Conservation (phyloP, 2,888 invertebrate species). For the Caenorhabditis sp. region DNA sequence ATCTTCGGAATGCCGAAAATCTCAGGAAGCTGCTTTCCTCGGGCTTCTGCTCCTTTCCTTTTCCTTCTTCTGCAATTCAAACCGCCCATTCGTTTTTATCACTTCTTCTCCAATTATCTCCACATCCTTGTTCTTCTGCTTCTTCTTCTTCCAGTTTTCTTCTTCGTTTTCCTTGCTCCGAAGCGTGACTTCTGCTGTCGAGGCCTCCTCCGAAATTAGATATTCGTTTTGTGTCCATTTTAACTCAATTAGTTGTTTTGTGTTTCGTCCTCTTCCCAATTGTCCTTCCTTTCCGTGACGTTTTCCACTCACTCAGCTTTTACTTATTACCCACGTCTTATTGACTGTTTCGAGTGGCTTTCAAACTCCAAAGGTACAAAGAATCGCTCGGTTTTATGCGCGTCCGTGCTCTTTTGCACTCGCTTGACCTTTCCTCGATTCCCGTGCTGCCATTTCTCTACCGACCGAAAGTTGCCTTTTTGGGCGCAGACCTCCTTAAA, state of each 20-base stretch:
- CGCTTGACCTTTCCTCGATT: background rate
- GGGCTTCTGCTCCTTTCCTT: background rate
- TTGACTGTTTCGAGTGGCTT: conserved; percentile 10
- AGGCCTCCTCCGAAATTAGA: conserved; percentile 29
- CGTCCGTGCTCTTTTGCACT: background rate
- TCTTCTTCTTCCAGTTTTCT: too few relatives aligned
- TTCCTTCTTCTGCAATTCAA: background rate
- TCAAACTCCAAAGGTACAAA: conserved; percentile 14
- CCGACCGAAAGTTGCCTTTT: background rate
- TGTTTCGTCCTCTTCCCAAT: conserved; percentile 15
- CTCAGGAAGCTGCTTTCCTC: background rate
- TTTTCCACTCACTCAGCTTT: background rate
- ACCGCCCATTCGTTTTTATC: background rate
- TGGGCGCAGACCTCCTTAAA: conserved; percentile 12
- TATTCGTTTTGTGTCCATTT: conserved; percentile 53
- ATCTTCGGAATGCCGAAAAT: background rate
- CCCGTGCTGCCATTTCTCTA: conserved; percentile 5
- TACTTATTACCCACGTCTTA: conserved; percentile 7
- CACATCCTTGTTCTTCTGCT: too few relatives aligned
- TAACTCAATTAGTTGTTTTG: conserved; percentile 51
- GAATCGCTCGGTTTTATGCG: background rate
- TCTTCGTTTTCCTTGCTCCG: background rate
- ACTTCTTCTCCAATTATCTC: too few relatives aligned
- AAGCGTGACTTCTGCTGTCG: background rate
- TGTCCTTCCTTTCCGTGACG: conserved; percentile 1